These are phyloP conservation scores for Syndactyla subalaris DNA, from an alignment of 2,797 vertebrate genomes.

Conservation along the genomic window DNA sequence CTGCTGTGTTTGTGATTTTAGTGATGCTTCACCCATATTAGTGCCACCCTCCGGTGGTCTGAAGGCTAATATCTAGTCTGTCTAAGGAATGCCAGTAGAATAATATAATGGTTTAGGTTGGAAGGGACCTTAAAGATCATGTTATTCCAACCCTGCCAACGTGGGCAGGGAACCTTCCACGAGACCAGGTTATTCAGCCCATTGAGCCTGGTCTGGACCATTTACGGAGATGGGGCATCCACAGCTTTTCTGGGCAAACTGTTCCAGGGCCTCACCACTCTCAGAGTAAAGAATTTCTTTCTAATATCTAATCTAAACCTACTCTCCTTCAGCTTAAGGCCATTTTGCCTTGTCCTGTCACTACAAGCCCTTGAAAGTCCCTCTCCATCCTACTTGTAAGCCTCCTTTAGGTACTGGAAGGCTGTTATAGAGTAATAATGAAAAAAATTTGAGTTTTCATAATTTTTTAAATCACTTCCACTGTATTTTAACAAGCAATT, in stretches of 20 bases:
- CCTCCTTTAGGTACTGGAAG: neutral
- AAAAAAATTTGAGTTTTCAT: neutral
- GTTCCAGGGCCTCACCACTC: neutral
- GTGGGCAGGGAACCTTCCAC: neutral
- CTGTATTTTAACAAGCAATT: neutral
- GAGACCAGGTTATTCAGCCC: neutral
- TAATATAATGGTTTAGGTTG: neutral
- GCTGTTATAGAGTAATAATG: neutral
- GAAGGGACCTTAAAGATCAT: neutral
- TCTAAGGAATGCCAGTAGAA: neutral
- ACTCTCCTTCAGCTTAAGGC: neutral
- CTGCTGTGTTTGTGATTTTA: neutral
- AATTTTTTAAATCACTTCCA: neutral
- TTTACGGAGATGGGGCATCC: neutral
- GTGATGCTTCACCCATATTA: neutral
- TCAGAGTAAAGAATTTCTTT: neutral
- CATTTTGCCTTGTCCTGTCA: neutral
- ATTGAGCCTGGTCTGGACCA: neutral
- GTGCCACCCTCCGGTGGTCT: neutral
- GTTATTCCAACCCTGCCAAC: fast-evolving
- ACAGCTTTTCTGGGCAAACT: neutral
- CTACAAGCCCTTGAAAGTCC: neutral
- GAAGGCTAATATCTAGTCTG: neutral
- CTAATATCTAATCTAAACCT: neutral
- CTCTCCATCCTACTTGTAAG: neutral